Conservation (phyloP, 2,888 invertebrate genomes). For the Leptura quadrifasciata region DNA sequence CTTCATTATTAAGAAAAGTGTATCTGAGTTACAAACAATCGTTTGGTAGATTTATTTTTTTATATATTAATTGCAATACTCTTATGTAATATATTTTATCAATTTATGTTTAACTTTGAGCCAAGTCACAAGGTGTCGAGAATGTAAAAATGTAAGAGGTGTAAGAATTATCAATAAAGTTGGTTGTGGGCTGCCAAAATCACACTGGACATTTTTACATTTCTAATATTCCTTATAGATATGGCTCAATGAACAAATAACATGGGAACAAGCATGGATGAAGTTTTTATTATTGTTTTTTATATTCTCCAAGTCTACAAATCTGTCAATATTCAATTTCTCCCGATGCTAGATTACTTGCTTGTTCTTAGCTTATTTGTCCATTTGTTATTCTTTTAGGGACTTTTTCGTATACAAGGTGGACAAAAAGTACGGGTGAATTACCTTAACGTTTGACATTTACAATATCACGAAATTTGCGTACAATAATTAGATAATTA, state of each 20-base stretch:
- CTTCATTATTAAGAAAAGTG: neutral
- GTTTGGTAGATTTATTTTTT: neutral
- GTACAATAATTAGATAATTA: no score
- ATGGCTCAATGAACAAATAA: neutral
- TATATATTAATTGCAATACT: neutral
- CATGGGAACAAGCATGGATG: neutral
- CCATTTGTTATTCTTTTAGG: conserved; percentile 5
- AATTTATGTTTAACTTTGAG: neutral
- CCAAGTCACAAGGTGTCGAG: neutral
- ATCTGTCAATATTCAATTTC: neutral
- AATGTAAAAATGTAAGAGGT: neutral
- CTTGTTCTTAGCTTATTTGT: conserved; percentile 20
- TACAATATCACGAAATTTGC: neutral
- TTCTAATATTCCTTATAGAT: neutral
- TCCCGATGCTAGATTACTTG: neutral
- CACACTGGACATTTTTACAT: neutral
- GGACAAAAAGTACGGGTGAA: neutral
- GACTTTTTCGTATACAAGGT: neutral
- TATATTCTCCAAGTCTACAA: no score
- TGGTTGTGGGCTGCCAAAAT: neutral
- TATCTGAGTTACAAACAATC: neutral
- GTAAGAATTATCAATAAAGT: neutral
- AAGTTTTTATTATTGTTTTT: no score
- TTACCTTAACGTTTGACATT: neutral
- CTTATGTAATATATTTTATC: neutral